Evolutionary conservation across 2,113 vertebrate genomes (phyloP).

Genomic region (Ameiurus melas): DNA sequence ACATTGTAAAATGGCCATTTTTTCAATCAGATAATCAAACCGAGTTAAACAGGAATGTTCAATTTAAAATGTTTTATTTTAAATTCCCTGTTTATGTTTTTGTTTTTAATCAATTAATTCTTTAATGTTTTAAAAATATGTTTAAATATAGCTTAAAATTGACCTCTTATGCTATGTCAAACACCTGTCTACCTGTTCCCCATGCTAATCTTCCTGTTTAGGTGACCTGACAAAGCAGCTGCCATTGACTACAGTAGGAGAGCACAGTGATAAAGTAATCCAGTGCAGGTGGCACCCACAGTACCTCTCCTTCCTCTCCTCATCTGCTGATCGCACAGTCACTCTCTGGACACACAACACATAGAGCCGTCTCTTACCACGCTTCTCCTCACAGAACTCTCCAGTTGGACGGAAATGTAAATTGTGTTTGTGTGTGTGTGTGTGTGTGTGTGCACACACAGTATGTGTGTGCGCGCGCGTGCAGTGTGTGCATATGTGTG

Average conservation of each 20-base stretch:
- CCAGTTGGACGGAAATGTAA: slow-evolving; percentile 19
- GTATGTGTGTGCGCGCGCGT: neutral
- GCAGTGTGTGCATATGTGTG: neutral
- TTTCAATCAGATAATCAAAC: neutral
- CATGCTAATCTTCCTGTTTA: slow-evolving; percentile 30
- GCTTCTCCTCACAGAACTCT: neutral
- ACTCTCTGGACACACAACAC: slow-evolving; percentile 96
- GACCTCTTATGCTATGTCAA: neutral
- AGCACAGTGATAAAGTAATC: slow-evolving; percentile 97
- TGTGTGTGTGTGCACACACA: neutral
- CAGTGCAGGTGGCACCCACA: slow-evolving; percentile 97
- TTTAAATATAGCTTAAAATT: neutral
- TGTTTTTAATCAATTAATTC: neutral
- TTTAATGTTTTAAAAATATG: neutral
- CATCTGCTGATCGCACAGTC: slow-evolving; percentile 97
- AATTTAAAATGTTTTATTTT: neutral
- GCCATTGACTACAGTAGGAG: slow-evolving; percentile 87
- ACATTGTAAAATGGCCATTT: neutral
- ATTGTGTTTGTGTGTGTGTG: slow-evolving; percentile 6
- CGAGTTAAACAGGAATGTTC: neutral
- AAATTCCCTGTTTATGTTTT: neutral
- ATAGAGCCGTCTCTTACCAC: slow-evolving; percentile 61
- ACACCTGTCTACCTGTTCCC: neutral
- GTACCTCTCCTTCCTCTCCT: slow-evolving; percentile 95
- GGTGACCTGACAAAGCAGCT: slow-evolving; percentile 89